Base-by-base conservation (phyloP, 64 coral and sea anemone species). In the Platygyra sinensis region DNA sequence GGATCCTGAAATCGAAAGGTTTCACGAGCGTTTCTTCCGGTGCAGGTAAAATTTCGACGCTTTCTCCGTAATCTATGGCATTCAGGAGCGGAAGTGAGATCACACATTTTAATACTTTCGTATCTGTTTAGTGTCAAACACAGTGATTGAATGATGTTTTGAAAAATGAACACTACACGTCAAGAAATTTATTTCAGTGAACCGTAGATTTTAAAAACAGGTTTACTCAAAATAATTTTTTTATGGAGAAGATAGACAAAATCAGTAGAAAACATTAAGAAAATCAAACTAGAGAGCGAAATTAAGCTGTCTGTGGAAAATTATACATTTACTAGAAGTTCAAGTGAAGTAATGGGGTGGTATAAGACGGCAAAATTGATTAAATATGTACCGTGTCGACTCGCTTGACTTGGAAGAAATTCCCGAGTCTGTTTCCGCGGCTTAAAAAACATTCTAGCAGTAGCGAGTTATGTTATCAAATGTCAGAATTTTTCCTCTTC, bases 211-310 rank as follows among this genome's bases (percentile, higher is more conserved):
- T 57, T 57, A 15, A 57, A n/a, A n/a, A n/a, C n/a, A n/a, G n/a
- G n/a, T n/a, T n/a, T n/a, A n/a, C n/a, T n/a, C n/a, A n/a, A n/a
- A n/a, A n/a, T n/a, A n/a, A n/a, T n/a, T n/a, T n/a, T n/a, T n/a
- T n/a, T n/a, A n/a, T n/a, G n/a, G n/a, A n/a, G n/a, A n/a, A n/a
- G n/a, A n/a, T n/a, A n/a, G n/a, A n/a, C n/a, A n/a, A n/a, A n/a
- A n/a, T n/a, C n/a, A n/a, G n/a, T n/a, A n/a, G n/a, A n/a, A n/a
- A 57, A 46, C 42, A 57, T 57, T 57, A 16, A 89, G 33, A 91
- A 96, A 57, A 93, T 94, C 69, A 83, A 96, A 78, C 86, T 83
- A 12, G 95, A 96, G 72, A 83, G 33, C 67, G 80, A 83, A 74
- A 72, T 72, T 2, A 73, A 57, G 71, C 67, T 4, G 59, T 62